Evolutionary conservation across 1,140 invertebrate species (phyloP), one percentile per base, ranked within the genome.

Genomic region (Lutraria rhynchaena): DNA sequence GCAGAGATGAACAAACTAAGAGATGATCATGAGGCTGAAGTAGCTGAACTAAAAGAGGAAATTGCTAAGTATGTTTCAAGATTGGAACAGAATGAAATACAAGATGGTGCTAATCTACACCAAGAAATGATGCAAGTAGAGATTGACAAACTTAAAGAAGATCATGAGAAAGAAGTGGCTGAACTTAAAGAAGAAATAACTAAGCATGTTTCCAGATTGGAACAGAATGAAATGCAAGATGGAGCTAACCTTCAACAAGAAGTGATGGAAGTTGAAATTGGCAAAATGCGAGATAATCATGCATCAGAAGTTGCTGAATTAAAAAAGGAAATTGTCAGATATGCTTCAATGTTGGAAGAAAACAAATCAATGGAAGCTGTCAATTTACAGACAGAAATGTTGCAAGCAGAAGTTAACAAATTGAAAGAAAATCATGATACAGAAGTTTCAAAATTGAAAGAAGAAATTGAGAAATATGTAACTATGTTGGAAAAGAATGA

Each of bases 391-490:
- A 1, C 24, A 22, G 55, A 58, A 58, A 15, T 29, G 27, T 9
- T 58, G 55, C 55, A 24, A 37, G 76, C 83, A 35, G 83, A 65
- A 37, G 44, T 81, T 29, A 44, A 63, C n/a, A 81, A 82, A 67
- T 44, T 86, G 13, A 80, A 58, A 31, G 70, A 71, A 19, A 76
- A 37, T 4, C 41, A 63, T 76, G 57, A 35, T 4, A 31, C 35
- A n/a, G 73, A 46, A 51, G 44, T 76, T 4, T 35, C 9, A 17
- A 7, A 75, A 3, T 29, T 73, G 27, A n/a, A 58, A 29, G 24
- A 46, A 53, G 31, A 82, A 27, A n/a, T 69, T 19, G 0, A 9
- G 13, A 11, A 74, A n/a, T 57, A 55, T 24, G 11, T 3, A 37
- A 4, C 27, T 11, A 11, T 35, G 35, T 29, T 35, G 27, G 44